A percentile compares a stretch with the other conserved stretches of the same genome.
These are phyloP conservation scores for Chrysomela aeneicollis DNA, from an alignment of 2,888 invertebrate genomes.

Conservation along the genomic window DNA sequence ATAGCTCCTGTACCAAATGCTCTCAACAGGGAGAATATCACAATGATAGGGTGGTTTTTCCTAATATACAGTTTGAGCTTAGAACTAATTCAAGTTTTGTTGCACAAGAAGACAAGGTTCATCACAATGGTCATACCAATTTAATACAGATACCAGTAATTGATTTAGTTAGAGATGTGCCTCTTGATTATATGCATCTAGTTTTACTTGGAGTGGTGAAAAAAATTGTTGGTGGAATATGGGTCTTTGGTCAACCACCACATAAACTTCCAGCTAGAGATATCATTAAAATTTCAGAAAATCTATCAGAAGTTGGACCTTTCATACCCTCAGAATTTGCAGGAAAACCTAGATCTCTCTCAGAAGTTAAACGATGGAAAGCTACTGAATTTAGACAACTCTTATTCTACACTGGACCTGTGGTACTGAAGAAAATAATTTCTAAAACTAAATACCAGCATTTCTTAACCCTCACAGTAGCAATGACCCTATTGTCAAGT, in stretches of 20 bases:
- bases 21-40: conserved; percentile 6
- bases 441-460: conserved; percentile 8
- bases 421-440: neutral
- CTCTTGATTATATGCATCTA: conserved; percentile 21
- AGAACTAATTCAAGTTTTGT: conserved; percentile 6
- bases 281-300: conserved; percentile 5
- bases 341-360: conserved; percentile 11
- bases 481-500: conserved; percentile 1
- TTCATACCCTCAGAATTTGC: conserved; percentile 17
- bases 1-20: conserved; percentile 10
- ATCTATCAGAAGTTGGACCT: conserved; percentile 1
- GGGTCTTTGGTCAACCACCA: conserved; percentile 25
- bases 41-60: conserved; percentile 13
- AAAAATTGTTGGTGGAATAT: conserved; percentile 15
- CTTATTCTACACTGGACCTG: no score
- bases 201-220: conserved; percentile 19
- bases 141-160: conserved; percentile 19
- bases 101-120: neutral
- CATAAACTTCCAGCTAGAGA: conserved; percentile 14
- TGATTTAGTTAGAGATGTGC: conserved; percentile 15
- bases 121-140: conserved; percentile 13
- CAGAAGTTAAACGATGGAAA: conserved; percentile 18
- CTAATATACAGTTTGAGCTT: conserved; percentile 4
- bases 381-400: no score
- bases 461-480: conserved; percentile 3